phyloP scores from a whole-genome alignment of 2,888 invertebrate species.

The Lysandra bellargus region DNA sequence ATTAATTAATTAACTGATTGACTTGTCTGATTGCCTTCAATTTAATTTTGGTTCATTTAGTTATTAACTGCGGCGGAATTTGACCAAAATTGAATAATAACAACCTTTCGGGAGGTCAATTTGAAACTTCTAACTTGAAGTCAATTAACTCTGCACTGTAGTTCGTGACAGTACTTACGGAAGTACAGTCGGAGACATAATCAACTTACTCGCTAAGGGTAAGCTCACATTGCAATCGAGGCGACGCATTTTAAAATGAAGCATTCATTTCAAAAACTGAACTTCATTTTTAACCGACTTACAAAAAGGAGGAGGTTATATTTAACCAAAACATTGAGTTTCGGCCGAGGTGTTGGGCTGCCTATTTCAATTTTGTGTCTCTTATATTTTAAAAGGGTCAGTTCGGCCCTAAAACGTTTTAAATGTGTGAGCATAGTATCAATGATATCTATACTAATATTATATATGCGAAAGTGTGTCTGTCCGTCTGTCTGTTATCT shows the following conservation, averaged over 20 bases:
- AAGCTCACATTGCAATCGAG: neutral
- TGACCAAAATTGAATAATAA: slow-evolving; percentile 5
- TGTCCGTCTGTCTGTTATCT: no score
- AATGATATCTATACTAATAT: no score
- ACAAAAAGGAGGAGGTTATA: no score
- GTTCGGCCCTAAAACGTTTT: no score
- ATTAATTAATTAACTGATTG: neutral
- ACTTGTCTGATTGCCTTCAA: neutral
- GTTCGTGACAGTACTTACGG: neutral
- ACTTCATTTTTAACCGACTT: neutral
- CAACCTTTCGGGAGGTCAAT: slow-evolving; percentile 7
- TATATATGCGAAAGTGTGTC: no score
- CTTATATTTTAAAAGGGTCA: no score
- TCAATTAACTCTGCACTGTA: neutral
- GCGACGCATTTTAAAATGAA: neutral
- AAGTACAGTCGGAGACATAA: neutral
- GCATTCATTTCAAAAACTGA: neutral
- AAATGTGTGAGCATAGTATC: no score
- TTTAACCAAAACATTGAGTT: no score
- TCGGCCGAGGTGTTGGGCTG: no score
- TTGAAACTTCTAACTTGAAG: slow-evolving; percentile 13
- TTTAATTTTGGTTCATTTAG: slow-evolving; percentile 8
- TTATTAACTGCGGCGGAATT: slow-evolving; percentile 5
- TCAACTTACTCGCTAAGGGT: neutral
- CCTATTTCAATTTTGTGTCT: no score